Evolutionary conservation across 2,888 invertebrate species (phyloP).

Genomic region (Acanthopleura granulata): DNA sequence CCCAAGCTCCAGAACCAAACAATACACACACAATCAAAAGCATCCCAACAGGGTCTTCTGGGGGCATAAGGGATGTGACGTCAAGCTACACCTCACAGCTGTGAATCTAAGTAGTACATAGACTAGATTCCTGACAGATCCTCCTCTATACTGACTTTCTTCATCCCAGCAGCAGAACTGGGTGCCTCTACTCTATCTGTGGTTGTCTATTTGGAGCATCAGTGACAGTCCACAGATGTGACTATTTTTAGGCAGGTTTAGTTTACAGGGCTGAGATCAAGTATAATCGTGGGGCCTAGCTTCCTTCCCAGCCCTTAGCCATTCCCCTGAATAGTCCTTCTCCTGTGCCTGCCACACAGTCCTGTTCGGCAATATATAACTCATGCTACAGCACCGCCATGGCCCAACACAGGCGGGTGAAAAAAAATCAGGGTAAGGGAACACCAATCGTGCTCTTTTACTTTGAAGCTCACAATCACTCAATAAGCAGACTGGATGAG

Average conservation of each 20-base stretch:
- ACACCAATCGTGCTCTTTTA: not conserved
- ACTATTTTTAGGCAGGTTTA: conserved; percentile 19
- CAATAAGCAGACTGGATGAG: not conserved
- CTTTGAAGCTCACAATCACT: conserved; percentile 7
- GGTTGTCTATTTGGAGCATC: conserved; percentile 19
- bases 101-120: conserved; percentile 16
- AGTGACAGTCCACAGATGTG: conserved; percentile 20
- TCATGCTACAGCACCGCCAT: too few relatives aligned
- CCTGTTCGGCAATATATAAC: too few relatives aligned
- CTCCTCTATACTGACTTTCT: not conserved
- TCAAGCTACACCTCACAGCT: conserved; percentile 16
- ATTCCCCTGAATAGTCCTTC: not conserved
- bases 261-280: conserved; percentile 16
- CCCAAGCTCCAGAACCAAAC: conserved; percentile 2
- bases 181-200: conserved; percentile 12
- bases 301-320: not conserved
- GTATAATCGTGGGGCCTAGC: conserved; percentile 13
- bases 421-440: not conserved
- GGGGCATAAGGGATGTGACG: conserved; percentile 11
- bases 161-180: not conserved
- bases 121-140: conserved; percentile 10
- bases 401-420: too few relatives aligned
- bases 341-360: not conserved
- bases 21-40: conserved; percentile 18
- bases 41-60: not conserved